A percentile compares a stretch with the other conserved stretches of the same genome.
Evolutionary conservation across 2,113 vertebrate genomes (phyloP).

Genomic region (Talpa occidentalis): DNA sequence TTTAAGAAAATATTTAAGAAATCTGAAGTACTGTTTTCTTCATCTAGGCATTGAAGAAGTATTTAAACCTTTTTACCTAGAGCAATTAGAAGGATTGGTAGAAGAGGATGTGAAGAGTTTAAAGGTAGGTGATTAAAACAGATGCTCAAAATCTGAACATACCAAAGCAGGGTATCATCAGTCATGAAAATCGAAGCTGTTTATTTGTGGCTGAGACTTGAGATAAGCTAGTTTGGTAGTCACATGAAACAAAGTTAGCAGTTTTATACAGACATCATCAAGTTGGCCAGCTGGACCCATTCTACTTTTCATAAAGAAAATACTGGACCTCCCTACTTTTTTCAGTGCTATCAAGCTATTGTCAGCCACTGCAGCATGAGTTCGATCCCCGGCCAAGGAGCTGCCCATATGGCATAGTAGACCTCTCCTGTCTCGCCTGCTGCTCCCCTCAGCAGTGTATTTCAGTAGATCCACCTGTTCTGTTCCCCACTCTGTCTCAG

Average conservation of each 20-base stretch:
- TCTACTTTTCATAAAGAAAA: background rate
- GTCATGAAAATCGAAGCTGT: background rate
- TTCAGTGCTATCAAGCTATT: too few species aligned
- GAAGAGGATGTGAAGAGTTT: slow-evolving; percentile 88
- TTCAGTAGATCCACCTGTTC: too few species aligned
- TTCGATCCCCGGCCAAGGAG: too few species aligned
- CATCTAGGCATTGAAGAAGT: slow-evolving; percentile 87
- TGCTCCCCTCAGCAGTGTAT: too few species aligned
- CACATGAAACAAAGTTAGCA: background rate
- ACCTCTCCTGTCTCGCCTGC: too few species aligned
- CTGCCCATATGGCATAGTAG: too few species aligned
- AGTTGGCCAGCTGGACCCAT: background rate
- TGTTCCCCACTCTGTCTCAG: too few species aligned
- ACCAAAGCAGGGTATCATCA: background rate
- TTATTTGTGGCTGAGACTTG: background rate
- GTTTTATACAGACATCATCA: background rate
- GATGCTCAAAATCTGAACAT: slow-evolving; percentile 10
- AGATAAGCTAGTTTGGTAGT: background rate
- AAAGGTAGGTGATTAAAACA: slow-evolving; percentile 85
- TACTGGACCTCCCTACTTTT: too few species aligned
- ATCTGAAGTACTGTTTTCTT: slow-evolving; percentile 68
- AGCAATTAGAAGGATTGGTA: slow-evolving; percentile 82
- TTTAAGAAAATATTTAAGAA: slow-evolving; percentile 47
- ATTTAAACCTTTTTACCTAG: slow-evolving; percentile 90
- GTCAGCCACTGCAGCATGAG: too few species aligned